Evolutionary conservation across 1,140 invertebrate species (phyloP), one percentile per base, ranked within the genome.

Genomic region (Scaptomyza montana): DNA sequence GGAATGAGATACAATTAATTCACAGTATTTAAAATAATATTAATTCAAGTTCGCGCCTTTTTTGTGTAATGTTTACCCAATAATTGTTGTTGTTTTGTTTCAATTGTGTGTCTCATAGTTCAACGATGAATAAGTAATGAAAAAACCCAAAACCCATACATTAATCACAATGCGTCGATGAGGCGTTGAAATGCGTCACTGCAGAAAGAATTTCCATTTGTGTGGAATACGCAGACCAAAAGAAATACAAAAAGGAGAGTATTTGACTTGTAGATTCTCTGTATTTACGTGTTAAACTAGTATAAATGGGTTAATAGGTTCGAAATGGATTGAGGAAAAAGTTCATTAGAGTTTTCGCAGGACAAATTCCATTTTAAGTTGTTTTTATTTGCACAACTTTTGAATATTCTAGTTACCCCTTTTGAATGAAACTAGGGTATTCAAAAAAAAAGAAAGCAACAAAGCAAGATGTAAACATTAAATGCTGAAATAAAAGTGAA

Each of bases 401-500:
- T 25, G 16, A 30, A 30, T 5, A 30, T 36, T 10, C 13, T n/a
- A n/a, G 10, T n/a, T 30, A 36, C 9, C 30, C 43, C 4, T 13
- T 56, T 25, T 33, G 21, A 10, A 9, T n/a, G 50, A 6, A 7
- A 25, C 19, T 5, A 43, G 30, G 39, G 39, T 43, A 5, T 43
- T 2, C 0, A 4, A 2, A 43, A 43, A 43, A 43, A 36, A 13
- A 8, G 16, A 51, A 21, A 9, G 4, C 21, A n/a, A 45, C 2
- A 63, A n/a, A 28, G 6, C 21, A 12, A 50, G 0, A 25, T 30
- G 46, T 61, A 60, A 80, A 76, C 67, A 77, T 49, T 41, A 45
- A 41, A 39, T 33, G 57, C 46, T 51, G 77, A 80, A 67, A 19
- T 47, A 41, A 62, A 68, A 70, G 46, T 50, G 50, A 65, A 76